phyloP scores from a whole-genome alignment of 2,797 vertebrate genomes.

The Myotis daubentonii region DNA sequence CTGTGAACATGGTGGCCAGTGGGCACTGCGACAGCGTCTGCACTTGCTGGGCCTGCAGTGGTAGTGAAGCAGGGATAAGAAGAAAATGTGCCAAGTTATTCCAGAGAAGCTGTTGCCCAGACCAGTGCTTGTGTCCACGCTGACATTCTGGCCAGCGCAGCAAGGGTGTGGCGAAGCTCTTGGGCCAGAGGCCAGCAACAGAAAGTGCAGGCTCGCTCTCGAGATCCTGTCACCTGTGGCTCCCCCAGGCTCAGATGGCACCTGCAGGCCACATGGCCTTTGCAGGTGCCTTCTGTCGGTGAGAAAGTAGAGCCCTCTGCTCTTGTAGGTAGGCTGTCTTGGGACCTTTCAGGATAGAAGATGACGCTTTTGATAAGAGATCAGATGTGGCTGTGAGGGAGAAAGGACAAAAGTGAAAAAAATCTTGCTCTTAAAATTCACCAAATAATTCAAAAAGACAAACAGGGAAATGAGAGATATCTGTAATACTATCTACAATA shows the following conservation, averaged over 20 bases:
- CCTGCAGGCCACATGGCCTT: not conserved
- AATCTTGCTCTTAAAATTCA: conserved; percentile 10
- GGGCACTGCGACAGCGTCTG: not conserved
- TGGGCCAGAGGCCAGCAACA: not conserved
- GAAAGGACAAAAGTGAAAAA: not conserved
- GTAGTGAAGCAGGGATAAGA: not conserved
- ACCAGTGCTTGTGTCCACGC: not conserved
- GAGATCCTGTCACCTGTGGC: fast-evolving
- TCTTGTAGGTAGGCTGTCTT: not conserved
- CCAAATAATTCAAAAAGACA: not conserved
- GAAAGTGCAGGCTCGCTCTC: not conserved
- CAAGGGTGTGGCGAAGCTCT: not conserved
- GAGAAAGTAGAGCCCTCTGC: not conserved
- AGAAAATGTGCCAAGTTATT: not conserved
- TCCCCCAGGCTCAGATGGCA: not conserved
- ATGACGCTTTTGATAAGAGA: not conserved
- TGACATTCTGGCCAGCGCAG: not conserved
- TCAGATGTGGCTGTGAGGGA: not conserved
- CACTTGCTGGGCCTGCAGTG: not conserved
- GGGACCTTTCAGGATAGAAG: not conserved
- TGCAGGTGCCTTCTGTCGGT: not conserved
- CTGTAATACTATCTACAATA: too few species aligned
- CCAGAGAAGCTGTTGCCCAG: not conserved
- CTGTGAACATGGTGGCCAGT: not conserved
- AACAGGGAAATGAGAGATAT: not conserved